Base-by-base conservation (phyloP, 2,113 vertebrate genomes). In the Manacus vitellinus region DNA sequence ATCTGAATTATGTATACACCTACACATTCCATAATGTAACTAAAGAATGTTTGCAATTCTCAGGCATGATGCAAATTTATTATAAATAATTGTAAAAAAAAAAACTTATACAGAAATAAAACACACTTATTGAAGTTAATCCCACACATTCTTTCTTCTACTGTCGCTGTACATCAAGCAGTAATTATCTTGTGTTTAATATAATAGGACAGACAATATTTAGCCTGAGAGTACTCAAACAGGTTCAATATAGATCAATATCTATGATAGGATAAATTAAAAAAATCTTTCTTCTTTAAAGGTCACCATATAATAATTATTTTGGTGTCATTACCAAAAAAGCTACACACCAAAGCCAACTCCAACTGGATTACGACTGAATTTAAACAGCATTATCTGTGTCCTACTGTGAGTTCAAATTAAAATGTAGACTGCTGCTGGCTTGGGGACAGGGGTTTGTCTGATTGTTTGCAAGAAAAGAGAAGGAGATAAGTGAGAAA, bases 61-160 rank as follows among this genome's bases (percentile, higher is more conserved):
- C 6, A 3, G 75, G 68, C 75, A 92, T 61, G 76, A 77, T 96
- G 89, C 83, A 96, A 94, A 94, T 96, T 90, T 94, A 83, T 96
- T 95, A 96, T 90, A 90, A 97, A 97, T 96, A 97, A 95, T 89
- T 93, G 58, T 92, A 94, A 95, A 97, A 39, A 91, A 8, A 74
- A 92, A 43, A 94, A 54, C 55, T 21, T 21, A 51, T 55, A 86
- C 43, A 86, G 88, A 95, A 95, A 93, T 96, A 91, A 96, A 96
- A 43, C 74, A 88, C 59, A 47, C 21, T 81, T 85, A 81, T 54
- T 82, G 72, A 97, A 92, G 75, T 66, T 94, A 97, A 95, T 93
- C 85, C 94, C 95, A 95, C 92, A 81, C 81, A 91, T 93, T 94
- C 71, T 85, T 96, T 93, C 94, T 95, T 94, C 58, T 24, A 90